phyloP scores from a whole-genome alignment of 64 coral and sea anemone species.

The Dendrophyllia cribrosa region DNA sequence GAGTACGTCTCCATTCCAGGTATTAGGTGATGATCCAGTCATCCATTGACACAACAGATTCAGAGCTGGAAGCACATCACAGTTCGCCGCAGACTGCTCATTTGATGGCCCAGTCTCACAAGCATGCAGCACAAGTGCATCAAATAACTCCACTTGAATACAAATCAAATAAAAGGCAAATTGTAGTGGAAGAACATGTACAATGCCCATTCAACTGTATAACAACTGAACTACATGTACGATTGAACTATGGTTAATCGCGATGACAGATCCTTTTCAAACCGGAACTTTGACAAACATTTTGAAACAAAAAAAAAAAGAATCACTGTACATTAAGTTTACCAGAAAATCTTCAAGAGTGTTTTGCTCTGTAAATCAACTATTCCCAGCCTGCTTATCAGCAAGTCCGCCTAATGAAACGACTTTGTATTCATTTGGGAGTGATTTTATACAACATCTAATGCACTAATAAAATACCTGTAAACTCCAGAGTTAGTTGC shows the following conservation, averaged over 20 bases:
- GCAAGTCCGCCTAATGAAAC: too few species aligned
- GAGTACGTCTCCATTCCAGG: constrained; percentile 73
- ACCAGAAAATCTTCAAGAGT: neutral
- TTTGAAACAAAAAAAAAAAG: too few species aligned
- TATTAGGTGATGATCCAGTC: constrained; percentile 54
- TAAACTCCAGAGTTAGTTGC: constrained; percentile 78
- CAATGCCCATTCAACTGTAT: neutral
- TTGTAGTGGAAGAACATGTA: neutral
- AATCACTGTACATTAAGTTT: too few species aligned
- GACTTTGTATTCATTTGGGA: too few species aligned
- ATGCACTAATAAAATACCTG: constrained; percentile 64
- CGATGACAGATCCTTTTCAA: too few species aligned
- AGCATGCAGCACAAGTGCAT: constrained; percentile 34
- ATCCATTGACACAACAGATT: constrained; percentile 91
- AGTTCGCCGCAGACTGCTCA: constrained; percentile 1
- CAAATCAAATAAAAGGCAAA: neutral
- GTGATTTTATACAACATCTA: neutral
- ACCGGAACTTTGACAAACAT: too few species aligned
- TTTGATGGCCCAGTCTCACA: constrained; percentile 42
- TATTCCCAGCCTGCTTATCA: too few species aligned
- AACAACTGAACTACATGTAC: neutral
- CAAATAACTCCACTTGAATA: constrained; percentile 82
- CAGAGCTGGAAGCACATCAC: constrained; percentile 58
- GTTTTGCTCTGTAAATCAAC: too few species aligned
- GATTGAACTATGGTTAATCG: too few species aligned